Evolutionary conservation across 2,888 invertebrate genomes (phyloP).

Genomic region (Salpingus planirostris): DNA sequence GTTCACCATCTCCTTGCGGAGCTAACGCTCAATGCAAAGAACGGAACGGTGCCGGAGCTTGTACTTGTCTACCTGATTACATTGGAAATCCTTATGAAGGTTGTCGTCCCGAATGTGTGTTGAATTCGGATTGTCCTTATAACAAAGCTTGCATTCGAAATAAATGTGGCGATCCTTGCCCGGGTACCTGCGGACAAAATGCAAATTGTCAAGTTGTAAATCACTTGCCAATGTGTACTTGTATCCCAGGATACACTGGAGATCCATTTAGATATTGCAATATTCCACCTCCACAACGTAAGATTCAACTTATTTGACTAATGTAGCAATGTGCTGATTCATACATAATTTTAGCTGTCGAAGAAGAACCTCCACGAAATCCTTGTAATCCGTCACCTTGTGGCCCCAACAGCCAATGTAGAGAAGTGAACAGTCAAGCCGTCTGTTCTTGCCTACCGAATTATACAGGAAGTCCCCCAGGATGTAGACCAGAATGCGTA

Average conservation of each 20-base stretch:
- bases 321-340: no score
- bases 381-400: constrained; percentile 53
- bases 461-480: constrained; percentile 65
- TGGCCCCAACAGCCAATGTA: constrained; percentile 68
- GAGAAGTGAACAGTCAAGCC: constrained; percentile 59
- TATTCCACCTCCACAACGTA: constrained; percentile 25
- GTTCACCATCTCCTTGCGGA: constrained; percentile 70
- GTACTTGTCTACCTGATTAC: constrained; percentile 61
- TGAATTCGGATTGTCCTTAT: constrained; percentile 63
- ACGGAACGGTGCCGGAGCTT: constrained; percentile 56
- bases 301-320: constrained; percentile 14
- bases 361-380: constrained; percentile 26
- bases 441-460: constrained; percentile 66
- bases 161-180: constrained; percentile 71
- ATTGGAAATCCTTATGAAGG: constrained; percentile 71
- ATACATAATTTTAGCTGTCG: constrained; percentile 31
- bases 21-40: constrained; percentile 64
- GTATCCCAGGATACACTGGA: constrained; percentile 62
- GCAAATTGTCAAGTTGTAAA: constrained; percentile 68
- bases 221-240: constrained; percentile 61
- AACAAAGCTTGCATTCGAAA: constrained; percentile 61
- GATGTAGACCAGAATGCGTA: constrained; percentile 69
- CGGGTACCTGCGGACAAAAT: constrained; percentile 67
- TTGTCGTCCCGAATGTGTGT: constrained; percentile 65
- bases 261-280: constrained; percentile 31